Conservation (phyloP, 2,797 vertebrate species). For the Bradypus variegatus region DNA sequence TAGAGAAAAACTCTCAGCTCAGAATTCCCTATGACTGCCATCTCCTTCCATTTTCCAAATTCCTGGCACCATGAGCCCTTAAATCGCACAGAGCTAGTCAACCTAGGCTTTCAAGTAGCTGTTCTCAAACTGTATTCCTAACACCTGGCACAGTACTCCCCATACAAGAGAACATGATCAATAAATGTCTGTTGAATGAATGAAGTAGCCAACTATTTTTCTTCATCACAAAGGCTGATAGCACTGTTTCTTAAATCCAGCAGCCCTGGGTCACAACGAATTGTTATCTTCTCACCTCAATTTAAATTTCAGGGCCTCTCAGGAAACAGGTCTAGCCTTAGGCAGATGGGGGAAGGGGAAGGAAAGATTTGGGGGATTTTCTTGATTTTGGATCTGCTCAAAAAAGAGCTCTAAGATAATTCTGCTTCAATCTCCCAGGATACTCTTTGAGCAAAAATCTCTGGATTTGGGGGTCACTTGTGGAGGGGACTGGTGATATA, state of each 20-base stretch:
- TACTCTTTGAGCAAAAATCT: not conserved
- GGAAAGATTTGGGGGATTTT: not conserved
- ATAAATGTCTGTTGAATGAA: not conserved
- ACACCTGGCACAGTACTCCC: not conserved
- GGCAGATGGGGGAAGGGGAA: not conserved
- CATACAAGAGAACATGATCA: slow-evolving; percentile 1
- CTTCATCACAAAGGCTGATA: slow-evolving; percentile 22
- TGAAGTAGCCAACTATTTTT: slow-evolving; percentile 4
- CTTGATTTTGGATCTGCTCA: slow-evolving; percentile 3
- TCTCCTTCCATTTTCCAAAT: slow-evolving; percentile 32
- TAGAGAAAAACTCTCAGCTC: slow-evolving; percentile 2
- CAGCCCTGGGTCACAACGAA: not conserved
- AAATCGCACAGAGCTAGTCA: not conserved
- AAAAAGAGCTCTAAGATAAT: slow-evolving; percentile 16
- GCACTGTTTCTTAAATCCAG: slow-evolving; percentile 10
- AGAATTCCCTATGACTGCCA: not conserved
- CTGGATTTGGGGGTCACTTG: not conserved
- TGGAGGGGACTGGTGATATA: not conserved
- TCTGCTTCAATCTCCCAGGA: not conserved
- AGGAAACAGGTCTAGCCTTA: not conserved
- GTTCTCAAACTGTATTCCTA: slow-evolving; percentile 22
- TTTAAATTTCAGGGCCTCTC: slow-evolving; percentile 38
- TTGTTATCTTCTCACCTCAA: slow-evolving; percentile 29
- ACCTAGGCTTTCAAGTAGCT: not conserved
- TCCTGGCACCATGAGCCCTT: not conserved